These are phyloP conservation scores for Peromyscus eremicus DNA, from an alignment of 2,797 vertebrate genomes.

Conservation along the genomic window DNA sequence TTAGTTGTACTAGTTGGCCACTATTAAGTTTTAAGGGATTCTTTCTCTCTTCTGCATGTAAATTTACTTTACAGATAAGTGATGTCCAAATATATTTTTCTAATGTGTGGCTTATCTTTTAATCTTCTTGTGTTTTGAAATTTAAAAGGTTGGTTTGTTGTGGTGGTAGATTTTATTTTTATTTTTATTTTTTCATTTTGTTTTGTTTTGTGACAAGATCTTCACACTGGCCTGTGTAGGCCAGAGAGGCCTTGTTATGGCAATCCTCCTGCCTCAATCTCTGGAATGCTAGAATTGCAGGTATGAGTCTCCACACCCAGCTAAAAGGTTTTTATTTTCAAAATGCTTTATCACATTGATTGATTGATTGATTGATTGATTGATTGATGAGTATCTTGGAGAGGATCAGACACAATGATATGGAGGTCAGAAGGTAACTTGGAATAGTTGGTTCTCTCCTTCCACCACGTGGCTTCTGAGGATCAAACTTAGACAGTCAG, in stretches of 20 bases:
- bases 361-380: too few relatives aligned
- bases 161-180: background rate
- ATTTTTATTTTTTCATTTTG: too few relatives aligned
- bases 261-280: background rate
- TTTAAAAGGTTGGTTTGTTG: background rate
- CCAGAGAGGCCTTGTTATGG: background rate
- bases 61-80: constrained; percentile 6
- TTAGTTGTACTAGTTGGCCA: constrained; percentile 40
- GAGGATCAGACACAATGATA: background rate
- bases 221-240: background rate
- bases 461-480: background rate
- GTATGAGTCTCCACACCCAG: background rate
- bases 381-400: background rate
- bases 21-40: constrained; percentile 26
- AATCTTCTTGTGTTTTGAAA: constrained; percentile 21
- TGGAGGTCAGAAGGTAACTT: background rate
- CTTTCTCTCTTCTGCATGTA: constrained; percentile 15
- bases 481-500: background rate
- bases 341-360: background rate
- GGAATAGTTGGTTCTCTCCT: background rate
- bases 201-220: background rate
- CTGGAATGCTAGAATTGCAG: background rate
- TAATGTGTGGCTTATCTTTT: constrained; percentile 31
- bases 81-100: constrained; percentile 33
- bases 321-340: background rate